Percentiles rank a stretch among this genome's conserved stretches.
Evolutionary conservation across 2,888 invertebrate species (phyloP).

Genomic region (Loripinus fragilis): DNA sequence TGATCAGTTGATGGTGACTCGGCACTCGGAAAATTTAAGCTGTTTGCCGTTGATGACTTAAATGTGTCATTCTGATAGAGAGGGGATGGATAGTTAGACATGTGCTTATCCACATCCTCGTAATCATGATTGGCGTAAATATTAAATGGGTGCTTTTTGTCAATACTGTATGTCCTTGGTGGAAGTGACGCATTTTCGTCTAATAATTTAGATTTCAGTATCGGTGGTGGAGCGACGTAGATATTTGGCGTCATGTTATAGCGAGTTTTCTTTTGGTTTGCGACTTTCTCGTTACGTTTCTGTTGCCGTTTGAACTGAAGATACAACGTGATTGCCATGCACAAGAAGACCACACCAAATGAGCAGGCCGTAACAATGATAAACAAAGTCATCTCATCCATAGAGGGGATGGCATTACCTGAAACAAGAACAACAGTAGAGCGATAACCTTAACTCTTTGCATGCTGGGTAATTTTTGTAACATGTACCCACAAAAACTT

Average conservation of each 20-base stretch:
- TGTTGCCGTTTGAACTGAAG: slow-evolving; percentile 75
- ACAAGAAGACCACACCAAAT: slow-evolving; percentile 76
- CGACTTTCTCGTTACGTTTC: slow-evolving; percentile 63
- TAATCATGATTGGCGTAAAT: slow-evolving; percentile 74
- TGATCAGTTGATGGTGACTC: slow-evolving; percentile 50
- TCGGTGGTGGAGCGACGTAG: slow-evolving; percentile 70
- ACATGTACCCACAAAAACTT: too few species aligned
- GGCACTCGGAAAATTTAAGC: slow-evolving; percentile 24
- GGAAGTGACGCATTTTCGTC: slow-evolving; percentile 57
- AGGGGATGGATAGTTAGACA: slow-evolving; percentile 7
- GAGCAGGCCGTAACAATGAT: slow-evolving; percentile 77
- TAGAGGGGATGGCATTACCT: slow-evolving; percentile 72
- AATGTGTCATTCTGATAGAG: slow-evolving; percentile 45
- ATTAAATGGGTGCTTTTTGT: slow-evolving; percentile 60
- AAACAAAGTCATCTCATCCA: slow-evolving; percentile 78
- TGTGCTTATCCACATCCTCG: slow-evolving; percentile 64
- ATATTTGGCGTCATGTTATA: slow-evolving; percentile 72
- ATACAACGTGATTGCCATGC: slow-evolving; percentile 76
- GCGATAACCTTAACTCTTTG: too few species aligned
- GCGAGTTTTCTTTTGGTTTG: slow-evolving; percentile 60
- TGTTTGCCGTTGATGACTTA: slow-evolving; percentile 32
- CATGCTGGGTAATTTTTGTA: too few species aligned
- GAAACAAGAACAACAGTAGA: slow-evolving; percentile 17
- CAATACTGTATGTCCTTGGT: slow-evolving; percentile 62
- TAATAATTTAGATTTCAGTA: slow-evolving; percentile 63